These are phyloP conservation scores for Erithacus rubecula DNA, from an alignment of 2,797 vertebrate genomes.

Conservation along the genomic window DNA sequence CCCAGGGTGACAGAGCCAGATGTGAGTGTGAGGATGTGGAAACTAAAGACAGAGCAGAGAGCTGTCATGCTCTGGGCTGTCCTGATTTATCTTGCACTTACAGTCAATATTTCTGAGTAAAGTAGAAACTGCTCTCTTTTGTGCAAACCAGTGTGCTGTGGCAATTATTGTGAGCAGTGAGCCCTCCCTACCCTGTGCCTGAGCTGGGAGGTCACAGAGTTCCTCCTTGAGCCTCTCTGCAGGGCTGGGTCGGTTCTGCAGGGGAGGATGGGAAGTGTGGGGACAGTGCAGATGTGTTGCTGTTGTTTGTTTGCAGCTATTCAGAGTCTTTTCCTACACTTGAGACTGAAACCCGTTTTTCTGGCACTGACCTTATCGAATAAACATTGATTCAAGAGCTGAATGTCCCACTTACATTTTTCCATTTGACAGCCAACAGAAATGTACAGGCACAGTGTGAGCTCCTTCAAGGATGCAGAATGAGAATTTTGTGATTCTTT, in stretches of 20 bases:
- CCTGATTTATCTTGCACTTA: not conserved
- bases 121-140: not conserved
- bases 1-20: not conserved
- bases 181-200: not conserved
- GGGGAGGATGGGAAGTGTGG: not conserved
- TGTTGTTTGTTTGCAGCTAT: not conserved
- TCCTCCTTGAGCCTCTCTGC: not conserved
- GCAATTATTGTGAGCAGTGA: not conserved
- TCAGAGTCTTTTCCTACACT: not conserved
- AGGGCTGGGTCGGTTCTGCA: not conserved
- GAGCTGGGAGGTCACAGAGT: not conserved
- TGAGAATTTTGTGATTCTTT: not conserved
- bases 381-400: constrained; percentile 6
- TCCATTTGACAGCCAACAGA: constrained; percentile 3
- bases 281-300: not conserved
- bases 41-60: not conserved
- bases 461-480: not conserved
- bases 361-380: not conserved
- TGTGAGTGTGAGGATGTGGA: not conserved
- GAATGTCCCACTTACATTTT: not conserved
- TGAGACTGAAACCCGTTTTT: not conserved
- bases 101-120: not conserved
- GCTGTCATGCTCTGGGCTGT: not conserved
- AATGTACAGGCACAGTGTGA: not conserved
- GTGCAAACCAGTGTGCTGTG: not conserved